A percentile compares a stretch with the other conserved stretches of the same genome.
Evolutionary conservation across 2,888 invertebrate genomes (phyloP).

Genomic region (Ophioninae sp.): DNA sequence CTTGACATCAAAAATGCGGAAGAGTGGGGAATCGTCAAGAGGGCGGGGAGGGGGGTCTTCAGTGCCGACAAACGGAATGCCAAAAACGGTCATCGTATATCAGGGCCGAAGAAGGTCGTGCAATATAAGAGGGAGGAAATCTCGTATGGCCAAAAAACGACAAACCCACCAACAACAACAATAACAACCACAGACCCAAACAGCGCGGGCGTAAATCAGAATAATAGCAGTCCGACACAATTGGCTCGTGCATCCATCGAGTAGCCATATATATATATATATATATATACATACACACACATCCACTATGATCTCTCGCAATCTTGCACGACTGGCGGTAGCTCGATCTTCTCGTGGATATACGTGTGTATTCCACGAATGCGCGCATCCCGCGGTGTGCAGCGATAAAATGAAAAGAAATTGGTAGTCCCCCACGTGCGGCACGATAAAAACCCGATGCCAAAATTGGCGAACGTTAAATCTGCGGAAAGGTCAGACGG

Average conservation of each 20-base stretch:
- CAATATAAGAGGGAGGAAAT: conserved; percentile 35
- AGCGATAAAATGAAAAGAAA: conserved; percentile 36
- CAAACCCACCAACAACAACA: conserved; percentile 17
- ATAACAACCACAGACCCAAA: conserved; percentile 9
- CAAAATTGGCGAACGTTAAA: conserved; percentile 67
- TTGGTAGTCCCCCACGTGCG: conserved; percentile 2
- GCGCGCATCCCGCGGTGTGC: conserved; percentile 41
- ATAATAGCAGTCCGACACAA: conserved; percentile 33
- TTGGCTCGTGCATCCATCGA: conserved; percentile 21
- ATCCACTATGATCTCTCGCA: conserved; percentile 35
- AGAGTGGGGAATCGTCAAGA: background rate
- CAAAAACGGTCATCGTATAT: conserved; percentile 24
- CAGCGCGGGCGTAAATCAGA: conserved; percentile 54
- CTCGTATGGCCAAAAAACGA: background rate
- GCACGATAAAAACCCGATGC: conserved; percentile 58
- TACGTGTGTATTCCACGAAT: conserved; percentile 30
- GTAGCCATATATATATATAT: background rate
- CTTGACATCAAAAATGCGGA: conserved; percentile 4
- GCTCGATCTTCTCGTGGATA: conserved; percentile 34
- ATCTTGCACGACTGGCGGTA: conserved; percentile 39
- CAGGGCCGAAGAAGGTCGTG: conserved; percentile 33
- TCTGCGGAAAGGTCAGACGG: conserved; percentile 66
- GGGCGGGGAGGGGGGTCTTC: too few species aligned
- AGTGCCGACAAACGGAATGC: conserved; percentile 22
- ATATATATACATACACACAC: background rate